Base-by-base conservation (phyloP, 2,113 vertebrate genomes). In the Dolichallabes microphthalmus region DNA sequence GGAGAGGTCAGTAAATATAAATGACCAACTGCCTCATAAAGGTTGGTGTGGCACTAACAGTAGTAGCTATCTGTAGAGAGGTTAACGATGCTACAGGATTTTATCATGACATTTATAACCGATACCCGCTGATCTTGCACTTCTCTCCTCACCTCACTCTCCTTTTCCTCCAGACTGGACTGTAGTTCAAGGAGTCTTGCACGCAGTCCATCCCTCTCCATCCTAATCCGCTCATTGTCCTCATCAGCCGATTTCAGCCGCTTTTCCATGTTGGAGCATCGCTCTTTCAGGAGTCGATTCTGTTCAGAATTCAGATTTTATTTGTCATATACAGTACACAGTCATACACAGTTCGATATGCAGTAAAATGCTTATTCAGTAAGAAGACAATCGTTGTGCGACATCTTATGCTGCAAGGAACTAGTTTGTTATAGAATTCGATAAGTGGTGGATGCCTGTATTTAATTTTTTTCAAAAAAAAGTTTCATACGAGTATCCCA, bases 231-330 rank as follows among this genome's bases (percentile, higher is more conserved):
- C 0, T 92, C 89, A 6, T 79, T 88, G 87, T 93, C 93, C 55
- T 94, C 93, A 73, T 94, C 91, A 4, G 92, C 87, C 0, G 90
- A 91, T 69, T 87, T 90, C 8, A 94, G 84, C 25, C 86, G 93
- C 0, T 87, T 73, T 61, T 95, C 93, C 66, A 93, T 92, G 87
- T 91, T 90, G 0, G 89, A 88, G 32, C 91, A 90, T 0, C 93
- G 92, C 89, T 92, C 94, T 84, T 89, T 87, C 85, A 95, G 69
- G 73, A 95, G 89, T 85, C 88, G 86, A 90, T 92, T 95, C 95
- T 95, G 68, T 57, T 80, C n/a, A n/a, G n/a, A n/a, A n/a, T n/a
- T n/a, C n/a, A n/a, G n/a, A n/a, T n/a, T n/a, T n/a, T n/a, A n/a
- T n/a, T n/a, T n/a, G n/a, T n/a, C n/a, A n/a, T n/a, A n/a, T n/a